phyloP scores from a whole-genome alignment of 2,113 vertebrate species.

The Hydropotes inermis region DNA sequence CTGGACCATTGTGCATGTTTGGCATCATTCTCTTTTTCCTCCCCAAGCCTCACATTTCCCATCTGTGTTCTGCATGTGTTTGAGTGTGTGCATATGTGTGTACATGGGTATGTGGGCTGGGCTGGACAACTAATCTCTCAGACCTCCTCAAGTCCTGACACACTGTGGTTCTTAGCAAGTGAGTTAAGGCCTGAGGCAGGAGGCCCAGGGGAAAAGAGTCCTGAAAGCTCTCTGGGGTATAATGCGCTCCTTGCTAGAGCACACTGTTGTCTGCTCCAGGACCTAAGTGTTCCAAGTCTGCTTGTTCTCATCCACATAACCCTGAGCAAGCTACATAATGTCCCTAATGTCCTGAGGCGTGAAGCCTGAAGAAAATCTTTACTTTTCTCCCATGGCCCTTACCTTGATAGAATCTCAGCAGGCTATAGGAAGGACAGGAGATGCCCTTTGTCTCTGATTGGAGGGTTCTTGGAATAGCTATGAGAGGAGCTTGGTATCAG shows the following conservation, averaged over 20 bases:
- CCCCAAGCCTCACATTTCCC: not conserved
- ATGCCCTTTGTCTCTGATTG: not conserved
- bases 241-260: not conserved
- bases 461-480: not conserved
- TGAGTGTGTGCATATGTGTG: accelerated
- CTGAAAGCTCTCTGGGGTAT: not conserved
- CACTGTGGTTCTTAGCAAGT: not conserved
- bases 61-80: accelerated
- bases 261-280: not conserved
- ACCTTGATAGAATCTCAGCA: not conserved
- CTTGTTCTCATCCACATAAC: constrained; percentile 22
- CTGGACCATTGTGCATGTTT: not conserved
- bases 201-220: not conserved
- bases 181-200: not conserved
- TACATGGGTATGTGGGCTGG: too few relatives aligned
- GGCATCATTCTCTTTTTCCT: not conserved
- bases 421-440: not conserved
- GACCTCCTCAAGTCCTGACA: not conserved
- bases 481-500: not conserved
- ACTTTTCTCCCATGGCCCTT: not conserved
- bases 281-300: not conserved
- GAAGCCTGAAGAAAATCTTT: not conserved
- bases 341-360: not conserved
- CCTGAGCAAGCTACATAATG: not conserved
- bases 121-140: not conserved